These are phyloP conservation scores for Cyphomyrmex costatus DNA, from an alignment of 1,140 invertebrate species.

Conservation along the genomic window DNA sequence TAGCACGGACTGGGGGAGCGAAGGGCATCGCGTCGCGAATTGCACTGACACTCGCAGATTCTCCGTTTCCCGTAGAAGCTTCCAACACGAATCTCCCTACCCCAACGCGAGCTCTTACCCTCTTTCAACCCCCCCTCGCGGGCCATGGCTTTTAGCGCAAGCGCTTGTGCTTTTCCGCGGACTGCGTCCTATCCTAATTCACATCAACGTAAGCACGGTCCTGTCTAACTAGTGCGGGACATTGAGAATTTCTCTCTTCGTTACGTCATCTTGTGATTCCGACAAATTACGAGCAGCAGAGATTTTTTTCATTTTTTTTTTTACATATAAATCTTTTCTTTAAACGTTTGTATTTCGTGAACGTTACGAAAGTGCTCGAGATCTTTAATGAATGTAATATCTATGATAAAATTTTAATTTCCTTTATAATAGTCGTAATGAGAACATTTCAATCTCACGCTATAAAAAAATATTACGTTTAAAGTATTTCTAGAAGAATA, in stretches of 20 bases:
- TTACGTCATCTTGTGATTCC: constrained; percentile 49
- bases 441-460: not conserved
- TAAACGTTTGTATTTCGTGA: not conserved
- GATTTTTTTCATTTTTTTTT: not conserved
- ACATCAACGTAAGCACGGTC: constrained; percentile 71
- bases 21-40: constrained; percentile 81
- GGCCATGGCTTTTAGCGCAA: constrained; percentile 77
- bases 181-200: constrained; percentile 81
- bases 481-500: not conserved
- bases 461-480: constrained; percentile 9
- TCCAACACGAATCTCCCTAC: constrained; percentile 68
- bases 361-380: not conserved
- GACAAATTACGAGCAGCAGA: constrained; percentile 43
- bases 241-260: constrained; percentile 57
- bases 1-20: constrained; percentile 67
- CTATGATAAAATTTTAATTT: not conserved
- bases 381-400: not conserved
- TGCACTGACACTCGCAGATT: constrained; percentile 81
- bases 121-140: constrained; percentile 72
- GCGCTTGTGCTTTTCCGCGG: constrained; percentile 76
- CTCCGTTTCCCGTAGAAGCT: constrained; percentile 81
- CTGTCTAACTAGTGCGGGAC: constrained; percentile 53
- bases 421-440: not conserved
- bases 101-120: constrained; percentile 68
- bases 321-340: not conserved